These are phyloP conservation scores for Tetropium fuscum DNA, from an alignment of 2,888 invertebrate species.

Conservation along the genomic window DNA sequence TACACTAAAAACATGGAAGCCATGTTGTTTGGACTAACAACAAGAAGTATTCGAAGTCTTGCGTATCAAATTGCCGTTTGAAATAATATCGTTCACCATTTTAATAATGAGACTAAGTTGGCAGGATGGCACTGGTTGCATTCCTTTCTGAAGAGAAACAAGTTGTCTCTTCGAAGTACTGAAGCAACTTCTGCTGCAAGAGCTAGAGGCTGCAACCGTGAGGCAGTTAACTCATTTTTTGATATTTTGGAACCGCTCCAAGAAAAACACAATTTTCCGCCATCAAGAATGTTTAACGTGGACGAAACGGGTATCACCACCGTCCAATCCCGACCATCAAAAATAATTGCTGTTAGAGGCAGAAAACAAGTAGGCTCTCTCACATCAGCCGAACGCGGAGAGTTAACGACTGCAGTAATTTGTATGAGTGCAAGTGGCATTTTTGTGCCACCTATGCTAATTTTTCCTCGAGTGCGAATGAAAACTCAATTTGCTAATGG, in stretches of 20 bases:
- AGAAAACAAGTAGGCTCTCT: conserved; percentile 19
- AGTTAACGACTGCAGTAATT: conserved; percentile 18
- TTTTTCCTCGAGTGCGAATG: conserved; percentile 18
- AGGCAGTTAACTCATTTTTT: neutral
- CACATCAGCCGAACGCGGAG: conserved; percentile 22
- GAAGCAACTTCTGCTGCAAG: conserved; percentile 13
- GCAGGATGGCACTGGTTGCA: conserved; percentile 11
- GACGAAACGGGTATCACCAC: conserved; percentile 1
- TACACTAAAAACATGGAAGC: neutral
- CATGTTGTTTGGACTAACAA: neutral
- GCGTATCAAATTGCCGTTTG: neutral
- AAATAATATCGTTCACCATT: conserved; percentile 1
- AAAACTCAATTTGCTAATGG: conserved; percentile 13
- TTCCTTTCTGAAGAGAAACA: neutral
- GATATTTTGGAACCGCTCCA: conserved; percentile 3
- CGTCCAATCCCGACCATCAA: neutral
- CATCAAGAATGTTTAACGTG: neutral
- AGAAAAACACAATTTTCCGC: neutral
- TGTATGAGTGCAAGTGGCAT: conserved; percentile 20
- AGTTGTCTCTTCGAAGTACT: neutral
- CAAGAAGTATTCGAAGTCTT: neutral
- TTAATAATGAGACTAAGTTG: conserved; percentile 15
- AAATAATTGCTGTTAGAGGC: no score
- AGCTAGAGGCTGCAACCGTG: conserved; percentile 10
- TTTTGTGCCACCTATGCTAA: conserved; percentile 22